These are phyloP conservation scores for Burhinus bistriatus DNA, from an alignment of 2,113 vertebrate species.

Conservation along the genomic window DNA sequence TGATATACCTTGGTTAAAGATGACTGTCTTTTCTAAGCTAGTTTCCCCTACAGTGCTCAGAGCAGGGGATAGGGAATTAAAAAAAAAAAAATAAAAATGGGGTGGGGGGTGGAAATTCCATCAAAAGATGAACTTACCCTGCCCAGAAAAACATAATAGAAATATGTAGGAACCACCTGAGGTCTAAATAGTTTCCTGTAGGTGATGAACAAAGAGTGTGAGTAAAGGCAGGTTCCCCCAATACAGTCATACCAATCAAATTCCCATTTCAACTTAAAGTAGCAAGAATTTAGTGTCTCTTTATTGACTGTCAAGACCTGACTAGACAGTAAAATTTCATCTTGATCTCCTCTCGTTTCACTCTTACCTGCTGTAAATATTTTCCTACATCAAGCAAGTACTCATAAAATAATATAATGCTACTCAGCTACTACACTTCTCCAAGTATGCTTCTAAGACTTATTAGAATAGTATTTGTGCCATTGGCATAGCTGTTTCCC, in stretches of 20 bases:
- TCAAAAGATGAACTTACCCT: not conserved
- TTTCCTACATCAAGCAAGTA: not conserved
- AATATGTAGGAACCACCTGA: not conserved
- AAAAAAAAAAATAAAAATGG: no score
- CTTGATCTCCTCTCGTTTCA: not conserved
- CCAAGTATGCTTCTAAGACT: not conserved
- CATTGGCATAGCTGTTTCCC: not conserved
- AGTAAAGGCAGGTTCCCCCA: not conserved
- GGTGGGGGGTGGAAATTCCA: fast-evolving
- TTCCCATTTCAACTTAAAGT: not conserved
- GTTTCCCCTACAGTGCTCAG: not conserved
- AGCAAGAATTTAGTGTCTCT: not conserved
- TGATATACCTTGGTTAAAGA: not conserved
- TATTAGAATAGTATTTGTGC: not conserved
- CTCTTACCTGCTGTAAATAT: not conserved
- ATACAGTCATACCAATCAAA: not conserved
- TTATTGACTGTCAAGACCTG: not conserved
- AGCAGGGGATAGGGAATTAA: not conserved
- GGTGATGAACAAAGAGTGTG: not conserved
- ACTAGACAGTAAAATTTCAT: not conserved
- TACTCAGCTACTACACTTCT: not conserved
- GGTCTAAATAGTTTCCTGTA: not conserved
- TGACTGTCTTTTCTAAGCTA: not conserved
- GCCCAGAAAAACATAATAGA: not conserved
- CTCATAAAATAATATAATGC: not conserved